Conservation (phyloP, 2,888 invertebrate species). For the Sarcophaga carnaria region DNA sequence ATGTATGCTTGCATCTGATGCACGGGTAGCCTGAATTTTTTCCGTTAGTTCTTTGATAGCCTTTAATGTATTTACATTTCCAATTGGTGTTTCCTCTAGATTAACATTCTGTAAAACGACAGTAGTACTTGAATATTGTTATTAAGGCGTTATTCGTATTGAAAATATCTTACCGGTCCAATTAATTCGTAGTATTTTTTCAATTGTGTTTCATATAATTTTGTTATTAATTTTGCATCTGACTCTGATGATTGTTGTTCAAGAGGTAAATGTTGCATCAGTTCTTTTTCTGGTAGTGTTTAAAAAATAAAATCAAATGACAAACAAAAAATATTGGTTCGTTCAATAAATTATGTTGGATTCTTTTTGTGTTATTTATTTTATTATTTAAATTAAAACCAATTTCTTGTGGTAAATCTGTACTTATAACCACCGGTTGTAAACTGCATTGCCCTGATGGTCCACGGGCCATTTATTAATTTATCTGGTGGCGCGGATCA, state of each 20-base stretch:
- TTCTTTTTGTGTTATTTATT: too few species aligned
- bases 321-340: not conserved
- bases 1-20: constrained; percentile 76
- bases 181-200: constrained; percentile 91
- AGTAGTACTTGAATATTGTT: not conserved
- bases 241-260: constrained; percentile 84
- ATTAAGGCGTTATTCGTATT: not conserved
- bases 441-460: too few species aligned
- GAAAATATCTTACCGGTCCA: constrained; percentile 71
- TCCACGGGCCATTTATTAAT: too few species aligned
- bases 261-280: constrained; percentile 82
- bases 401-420: too few species aligned
- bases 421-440: too few species aligned
- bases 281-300: constrained; percentile 78
- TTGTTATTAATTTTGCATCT: constrained; percentile 88
- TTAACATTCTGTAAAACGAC: constrained; percentile 70
- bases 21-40: constrained; percentile 76
- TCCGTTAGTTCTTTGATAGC: constrained; percentile 79
- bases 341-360: not conserved
- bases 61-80: constrained; percentile 77
- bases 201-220: constrained; percentile 91
- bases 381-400: too few species aligned
- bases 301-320: constrained; percentile 18
- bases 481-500: too few species aligned
- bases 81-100: constrained; percentile 79